Evolutionary conservation across 2,797 vertebrate genomes (phyloP), one percentile per base, ranked within the genome.

Genomic region (Rhinophrynus dorsalis): DNA sequence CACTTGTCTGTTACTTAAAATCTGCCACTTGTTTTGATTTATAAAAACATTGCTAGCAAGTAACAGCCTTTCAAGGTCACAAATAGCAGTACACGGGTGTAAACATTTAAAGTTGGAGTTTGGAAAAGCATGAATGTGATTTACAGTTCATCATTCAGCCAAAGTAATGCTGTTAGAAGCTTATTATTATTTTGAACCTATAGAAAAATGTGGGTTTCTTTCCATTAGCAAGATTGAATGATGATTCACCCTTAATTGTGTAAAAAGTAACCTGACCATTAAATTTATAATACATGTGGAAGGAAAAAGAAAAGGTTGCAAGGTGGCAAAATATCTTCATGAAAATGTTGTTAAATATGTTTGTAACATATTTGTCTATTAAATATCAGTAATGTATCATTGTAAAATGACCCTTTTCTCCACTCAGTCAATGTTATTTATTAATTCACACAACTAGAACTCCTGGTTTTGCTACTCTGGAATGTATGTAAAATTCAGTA

Each of bases 11-110:
- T 74, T 60, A 13, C 24, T 42, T 4, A 52, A 47, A 10, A 9
- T 12, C 48, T 45, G 32, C 37, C 18, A 48, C 38, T 32, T 24
- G 5, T 1, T 15, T 48, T 68, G 66, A 74, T 64, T 62, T 63
- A 64, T 24, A 15, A 3, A 8, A 12, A 10, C 6, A 50, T 74
- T 61, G 6, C 48, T 3, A 2, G 17, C 24, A 11, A 30, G 26
- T 23, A n/a, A 62, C 18, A 10, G 13, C 15, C 8, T 33, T 42
- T 38, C 64, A 57, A 58, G 65, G 65, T 67, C 18, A 48, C 6
- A 37, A 11, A 13, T 32, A 27, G 42, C 13, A 2, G 3, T 6
- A 15, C 7, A n/a, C 10, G 9, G 6, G 10, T 8, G 21, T 9
- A 44, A 24, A 67, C 38, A 26, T 45, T 32, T 45, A n/a, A 45